Percentiles rank a stretch among this genome's conserved stretches.
Evolutionary conservation across 1,140 invertebrate species (phyloP).

Genomic region (Pissodes strobi): DNA sequence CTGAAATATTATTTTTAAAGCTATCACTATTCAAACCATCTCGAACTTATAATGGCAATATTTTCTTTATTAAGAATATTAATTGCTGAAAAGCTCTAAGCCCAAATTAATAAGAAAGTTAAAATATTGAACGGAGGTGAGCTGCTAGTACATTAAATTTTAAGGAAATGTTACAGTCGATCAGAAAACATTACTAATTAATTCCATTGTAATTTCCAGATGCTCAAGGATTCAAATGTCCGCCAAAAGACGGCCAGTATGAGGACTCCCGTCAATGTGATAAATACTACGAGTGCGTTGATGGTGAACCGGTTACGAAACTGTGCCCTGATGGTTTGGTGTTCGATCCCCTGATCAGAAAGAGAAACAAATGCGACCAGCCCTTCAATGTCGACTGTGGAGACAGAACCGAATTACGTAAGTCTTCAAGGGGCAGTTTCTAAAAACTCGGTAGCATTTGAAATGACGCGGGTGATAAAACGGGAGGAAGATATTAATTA

Average conservation of each 20-base stretch:
- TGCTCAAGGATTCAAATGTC: slow-evolving; percentile 73
- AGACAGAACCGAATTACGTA: slow-evolving; percentile 83
- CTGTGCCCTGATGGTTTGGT: slow-evolving; percentile 85
- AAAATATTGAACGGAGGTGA: too few species aligned
- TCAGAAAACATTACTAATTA: neutral
- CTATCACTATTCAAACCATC: neutral
- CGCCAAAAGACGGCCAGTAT: slow-evolving; percentile 76
- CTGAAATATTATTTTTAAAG: too few species aligned
- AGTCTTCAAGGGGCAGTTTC: too few species aligned
- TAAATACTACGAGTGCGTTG: slow-evolving; percentile 81
- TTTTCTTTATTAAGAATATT: too few species aligned
- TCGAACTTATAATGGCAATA: too few species aligned
- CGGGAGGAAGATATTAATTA: too few species aligned
- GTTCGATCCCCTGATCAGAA: slow-evolving; percentile 80
- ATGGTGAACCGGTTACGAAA: slow-evolving; percentile 73
- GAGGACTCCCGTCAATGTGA: slow-evolving; percentile 81
- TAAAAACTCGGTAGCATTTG: neutral
- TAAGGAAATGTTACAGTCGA: neutral
- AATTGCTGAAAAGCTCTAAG: too few species aligned
- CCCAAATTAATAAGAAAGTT: too few species aligned
- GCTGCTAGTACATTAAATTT: neutral
- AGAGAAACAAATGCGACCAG: slow-evolving; percentile 88
- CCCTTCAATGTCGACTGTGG: slow-evolving; percentile 89
- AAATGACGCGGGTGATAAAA: too few species aligned
- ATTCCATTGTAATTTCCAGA: too few species aligned